These are phyloP conservation scores for Acrocephalus scirpaceus DNA, from an alignment of 2,797 vertebrate species.

Conservation along the genomic window DNA sequence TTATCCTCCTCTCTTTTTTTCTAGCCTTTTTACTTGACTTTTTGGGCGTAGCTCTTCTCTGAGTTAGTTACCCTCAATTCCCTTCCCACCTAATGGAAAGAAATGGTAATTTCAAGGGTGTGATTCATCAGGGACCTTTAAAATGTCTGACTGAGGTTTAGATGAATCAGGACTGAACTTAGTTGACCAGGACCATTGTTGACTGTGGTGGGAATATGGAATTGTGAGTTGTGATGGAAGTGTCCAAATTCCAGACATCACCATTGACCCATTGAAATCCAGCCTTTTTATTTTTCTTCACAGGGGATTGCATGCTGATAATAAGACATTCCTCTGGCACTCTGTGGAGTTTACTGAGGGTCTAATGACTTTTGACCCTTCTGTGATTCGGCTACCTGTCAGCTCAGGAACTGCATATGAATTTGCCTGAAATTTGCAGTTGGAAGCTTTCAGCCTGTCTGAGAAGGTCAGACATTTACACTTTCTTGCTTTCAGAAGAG, in stretches of 20 bases:
- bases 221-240: not conserved
- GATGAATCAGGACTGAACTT: not conserved
- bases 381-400: not conserved
- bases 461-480: not conserved
- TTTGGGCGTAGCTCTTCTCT: not conserved
- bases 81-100: not conserved
- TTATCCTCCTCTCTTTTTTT: not conserved
- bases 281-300: not conserved
- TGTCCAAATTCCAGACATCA: not conserved
- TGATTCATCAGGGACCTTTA: slow-evolving; percentile 1
- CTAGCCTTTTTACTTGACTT: not conserved
- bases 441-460: not conserved
- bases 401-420: not conserved
- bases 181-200: not conserved
- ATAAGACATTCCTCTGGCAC: not conserved
- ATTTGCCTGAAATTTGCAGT: not conserved
- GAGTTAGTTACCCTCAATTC: slow-evolving; percentile 3
- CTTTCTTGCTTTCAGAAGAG: not conserved
- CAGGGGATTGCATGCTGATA: not conserved
- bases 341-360: not conserved
- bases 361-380: not conserved
- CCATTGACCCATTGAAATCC: not conserved
- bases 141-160: not conserved
- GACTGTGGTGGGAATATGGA: not conserved
- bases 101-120: not conserved